A percentile compares a stretch with the other conserved stretches of the same genome.
Evolutionary conservation across 2,797 vertebrate species (phyloP).

Genomic region (Paguma larvata): DNA sequence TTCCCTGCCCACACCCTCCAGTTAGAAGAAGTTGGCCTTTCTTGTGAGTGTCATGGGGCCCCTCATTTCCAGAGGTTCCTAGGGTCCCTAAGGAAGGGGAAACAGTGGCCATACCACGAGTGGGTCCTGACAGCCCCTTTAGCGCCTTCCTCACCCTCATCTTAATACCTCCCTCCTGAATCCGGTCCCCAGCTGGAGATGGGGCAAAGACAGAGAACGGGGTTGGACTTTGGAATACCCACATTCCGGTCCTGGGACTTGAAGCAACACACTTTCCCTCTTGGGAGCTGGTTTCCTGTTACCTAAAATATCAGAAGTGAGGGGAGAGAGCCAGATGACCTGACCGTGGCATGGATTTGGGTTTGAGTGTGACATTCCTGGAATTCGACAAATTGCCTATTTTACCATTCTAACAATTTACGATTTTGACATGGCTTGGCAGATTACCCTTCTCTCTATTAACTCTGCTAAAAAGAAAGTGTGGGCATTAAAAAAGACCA

Average conservation of each 20-base stretch:
- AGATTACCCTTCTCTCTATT: background rate
- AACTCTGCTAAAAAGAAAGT: background rate
- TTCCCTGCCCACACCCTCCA: background rate
- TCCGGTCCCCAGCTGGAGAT: background rate
- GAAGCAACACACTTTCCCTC: background rate
- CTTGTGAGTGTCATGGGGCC: background rate
- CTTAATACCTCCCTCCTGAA: background rate
- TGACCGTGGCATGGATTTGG: background rate
- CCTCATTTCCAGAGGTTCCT: background rate
- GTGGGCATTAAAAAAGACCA: background rate
- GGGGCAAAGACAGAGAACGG: background rate
- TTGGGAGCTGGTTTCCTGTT: background rate
- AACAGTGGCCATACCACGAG: rapidly evolving
- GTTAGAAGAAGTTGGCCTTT: background rate
- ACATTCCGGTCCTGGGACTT: background rate
- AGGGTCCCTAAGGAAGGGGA: background rate
- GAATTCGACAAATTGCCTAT: background rate
- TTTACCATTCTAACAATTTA: background rate
- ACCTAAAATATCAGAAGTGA: background rate
- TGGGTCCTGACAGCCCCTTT: background rate
- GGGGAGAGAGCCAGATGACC: background rate
- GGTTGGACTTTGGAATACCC: background rate
- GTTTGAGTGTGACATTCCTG: background rate
- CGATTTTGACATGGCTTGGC: background rate
- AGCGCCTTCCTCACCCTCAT: background rate